Percentiles rank a stretch among this genome's conserved stretches.
Evolutionary conservation across 2,888 invertebrate species (phyloP).

Genomic region (Galerucella pusilla): DNA sequence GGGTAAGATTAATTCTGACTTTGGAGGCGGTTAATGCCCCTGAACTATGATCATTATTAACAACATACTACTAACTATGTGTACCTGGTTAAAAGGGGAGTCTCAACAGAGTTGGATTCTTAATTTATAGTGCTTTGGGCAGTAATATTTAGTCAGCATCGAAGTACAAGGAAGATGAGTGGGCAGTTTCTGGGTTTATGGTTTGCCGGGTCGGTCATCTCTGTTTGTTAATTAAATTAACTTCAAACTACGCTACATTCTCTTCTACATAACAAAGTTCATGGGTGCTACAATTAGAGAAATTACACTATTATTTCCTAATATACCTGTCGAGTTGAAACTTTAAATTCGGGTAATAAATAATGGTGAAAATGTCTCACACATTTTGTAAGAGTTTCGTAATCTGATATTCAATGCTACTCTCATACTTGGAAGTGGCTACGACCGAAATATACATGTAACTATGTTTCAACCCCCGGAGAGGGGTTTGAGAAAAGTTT

Average conservation of each 20-base stretch:
- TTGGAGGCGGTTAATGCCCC: conserved; percentile 56
- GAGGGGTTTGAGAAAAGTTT: too few relatives aligned
- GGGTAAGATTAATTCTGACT: conserved; percentile 59
- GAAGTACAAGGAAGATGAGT: conserved; percentile 11
- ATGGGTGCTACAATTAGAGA: not conserved
- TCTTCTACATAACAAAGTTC: not conserved
- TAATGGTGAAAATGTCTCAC: too few relatives aligned
- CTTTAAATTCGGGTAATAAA: too few relatives aligned
- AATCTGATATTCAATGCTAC: too few relatives aligned
- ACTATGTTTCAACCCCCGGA: too few relatives aligned
- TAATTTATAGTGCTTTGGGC: conserved; percentile 28
- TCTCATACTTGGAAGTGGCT: too few relatives aligned
- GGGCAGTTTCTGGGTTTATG: conserved; percentile 10
- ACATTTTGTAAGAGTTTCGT: too few relatives aligned
- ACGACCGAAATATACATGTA: too few relatives aligned
- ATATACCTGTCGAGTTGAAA: too few relatives aligned
- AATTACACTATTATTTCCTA: too few relatives aligned
- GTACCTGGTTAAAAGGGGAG: conserved; percentile 48
- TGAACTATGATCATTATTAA: conserved; percentile 58
- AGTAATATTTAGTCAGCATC: conserved; percentile 7
- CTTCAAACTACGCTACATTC: not conserved
- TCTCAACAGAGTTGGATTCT: conserved; percentile 26
- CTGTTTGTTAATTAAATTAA: not conserved
- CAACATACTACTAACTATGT: conserved; percentile 56
- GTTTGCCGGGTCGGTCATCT: not conserved